Conservation (phyloP, 2,888 invertebrate species). For the Ceriagrion tenellum region DNA sequence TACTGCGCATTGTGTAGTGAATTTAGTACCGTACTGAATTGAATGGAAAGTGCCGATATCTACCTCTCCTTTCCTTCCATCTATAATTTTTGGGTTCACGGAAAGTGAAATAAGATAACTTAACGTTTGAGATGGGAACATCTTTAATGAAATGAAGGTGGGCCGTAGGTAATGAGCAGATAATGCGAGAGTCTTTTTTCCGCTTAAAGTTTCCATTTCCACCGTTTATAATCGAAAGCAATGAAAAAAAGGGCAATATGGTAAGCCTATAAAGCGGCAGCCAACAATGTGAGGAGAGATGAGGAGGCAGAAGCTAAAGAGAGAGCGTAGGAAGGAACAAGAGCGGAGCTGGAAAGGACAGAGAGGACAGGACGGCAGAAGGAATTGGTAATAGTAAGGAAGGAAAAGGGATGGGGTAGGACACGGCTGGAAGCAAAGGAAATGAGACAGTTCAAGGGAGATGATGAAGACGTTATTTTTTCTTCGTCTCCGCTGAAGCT, state of each 20-base stretch:
- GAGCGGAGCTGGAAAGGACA: not conserved
- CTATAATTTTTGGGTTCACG: no score
- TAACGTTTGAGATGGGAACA: no score
- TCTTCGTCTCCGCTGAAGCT: not conserved
- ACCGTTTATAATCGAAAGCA: not conserved
- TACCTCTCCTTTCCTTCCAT: no score
- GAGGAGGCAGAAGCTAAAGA: not conserved
- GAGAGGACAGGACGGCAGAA: not conserved
- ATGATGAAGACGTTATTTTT: not conserved
- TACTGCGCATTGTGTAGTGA: no score
- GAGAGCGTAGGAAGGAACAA: not conserved
- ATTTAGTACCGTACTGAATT: no score
- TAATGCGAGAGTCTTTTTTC: not conserved
- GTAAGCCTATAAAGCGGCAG: not conserved
- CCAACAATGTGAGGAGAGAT: not conserved
- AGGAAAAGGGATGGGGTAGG: no score
- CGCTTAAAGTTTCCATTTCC: not conserved
- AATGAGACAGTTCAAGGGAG: not conserved
- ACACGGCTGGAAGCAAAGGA: not conserved
- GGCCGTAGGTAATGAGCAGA: not conserved
- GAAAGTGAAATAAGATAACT: no score
- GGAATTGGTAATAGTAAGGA: not conserved
- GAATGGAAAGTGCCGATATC: no score
- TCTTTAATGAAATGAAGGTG: not conserved
- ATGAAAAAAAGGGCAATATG: not conserved